Percentiles rank a stretch among this genome's conserved stretches.
Evolutionary conservation across 2,113 vertebrate genomes (phyloP).

Genomic region (Semicossyphus pulcher): DNA sequence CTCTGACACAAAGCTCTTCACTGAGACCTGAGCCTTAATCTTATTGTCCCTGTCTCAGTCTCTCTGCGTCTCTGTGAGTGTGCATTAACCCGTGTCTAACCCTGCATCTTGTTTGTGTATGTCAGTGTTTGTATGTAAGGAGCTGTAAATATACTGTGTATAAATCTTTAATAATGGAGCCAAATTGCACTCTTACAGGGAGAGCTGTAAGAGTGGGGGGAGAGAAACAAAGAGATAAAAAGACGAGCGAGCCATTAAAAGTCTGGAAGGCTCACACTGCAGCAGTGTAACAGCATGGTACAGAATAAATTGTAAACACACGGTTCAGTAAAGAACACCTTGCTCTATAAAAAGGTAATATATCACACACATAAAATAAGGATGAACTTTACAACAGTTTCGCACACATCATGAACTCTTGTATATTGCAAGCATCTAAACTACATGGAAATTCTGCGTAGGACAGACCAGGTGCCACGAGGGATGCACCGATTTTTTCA

Average conservation of each 20-base stretch:
- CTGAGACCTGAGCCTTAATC: constrained; percentile 43
- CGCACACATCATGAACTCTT: neutral
- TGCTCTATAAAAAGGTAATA: neutral
- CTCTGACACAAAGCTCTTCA: constrained; percentile 37
- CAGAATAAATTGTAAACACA: neutral
- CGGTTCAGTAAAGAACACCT: neutral
- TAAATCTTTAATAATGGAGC: neutral
- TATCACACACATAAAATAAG: neutral
- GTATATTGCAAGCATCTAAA: neutral
- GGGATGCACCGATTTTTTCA: neutral
- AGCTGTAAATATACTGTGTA: neutral
- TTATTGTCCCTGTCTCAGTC: constrained; percentile 26
- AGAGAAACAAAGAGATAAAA: neutral
- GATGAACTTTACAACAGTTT: neutral
- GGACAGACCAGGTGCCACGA: neutral
- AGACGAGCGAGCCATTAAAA: neutral
- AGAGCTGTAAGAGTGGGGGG: neutral
- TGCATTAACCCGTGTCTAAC: constrained; percentile 41
- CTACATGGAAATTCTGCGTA: neutral
- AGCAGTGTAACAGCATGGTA: neutral
- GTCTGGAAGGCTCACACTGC: neutral
- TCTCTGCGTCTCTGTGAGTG: constrained; percentile 21
- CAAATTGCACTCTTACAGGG: neutral
- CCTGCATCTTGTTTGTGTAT: constrained; percentile 13
- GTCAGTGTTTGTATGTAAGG: constrained; percentile 8